A percentile compares a stretch with the other conserved stretches of the same genome.
phyloP scores from a whole-genome alignment of 2,113 vertebrate genomes.

The Fregata magnificens region DNA sequence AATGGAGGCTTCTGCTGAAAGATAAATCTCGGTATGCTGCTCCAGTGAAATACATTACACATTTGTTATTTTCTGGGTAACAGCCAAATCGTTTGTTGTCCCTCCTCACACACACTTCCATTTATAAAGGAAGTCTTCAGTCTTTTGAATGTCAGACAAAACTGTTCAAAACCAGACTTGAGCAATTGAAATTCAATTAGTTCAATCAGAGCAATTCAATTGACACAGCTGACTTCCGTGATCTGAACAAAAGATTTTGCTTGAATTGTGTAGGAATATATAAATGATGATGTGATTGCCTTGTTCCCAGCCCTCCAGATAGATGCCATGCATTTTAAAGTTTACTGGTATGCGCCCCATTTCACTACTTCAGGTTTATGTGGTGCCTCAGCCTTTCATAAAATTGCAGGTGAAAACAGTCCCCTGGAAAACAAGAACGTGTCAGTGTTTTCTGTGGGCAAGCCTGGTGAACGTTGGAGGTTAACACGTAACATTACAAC shows the following conservation, averaged over 20 bases:
- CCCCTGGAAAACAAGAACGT: not conserved
- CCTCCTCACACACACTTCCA: not conserved
- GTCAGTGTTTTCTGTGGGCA: not conserved
- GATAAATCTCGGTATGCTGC: not conserved
- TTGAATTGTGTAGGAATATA: not conserved
- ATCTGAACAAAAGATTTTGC: not conserved
- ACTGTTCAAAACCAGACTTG: not conserved
- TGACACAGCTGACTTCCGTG: not conserved
- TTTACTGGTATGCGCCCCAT: not conserved
- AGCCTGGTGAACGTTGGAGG: too few species aligned
- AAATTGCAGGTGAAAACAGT: not conserved
- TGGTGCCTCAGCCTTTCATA: not conserved
- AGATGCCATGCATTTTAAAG: not conserved
- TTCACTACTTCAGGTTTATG: not conserved
- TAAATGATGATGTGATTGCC: not conserved
- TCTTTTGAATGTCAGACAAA: not conserved
- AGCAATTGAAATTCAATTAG: not conserved
- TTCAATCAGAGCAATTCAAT: not conserved
- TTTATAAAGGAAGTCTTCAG: not conserved
- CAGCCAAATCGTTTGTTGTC: not conserved
- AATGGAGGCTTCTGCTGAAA: not conserved
- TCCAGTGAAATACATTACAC: not conserved
- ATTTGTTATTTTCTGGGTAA: not conserved
- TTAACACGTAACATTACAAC: rapidly evolving
- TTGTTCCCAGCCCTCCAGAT: not conserved